Conservation (phyloP, 2,113 vertebrate genomes). For the Triplophysa tibetana region DNA sequence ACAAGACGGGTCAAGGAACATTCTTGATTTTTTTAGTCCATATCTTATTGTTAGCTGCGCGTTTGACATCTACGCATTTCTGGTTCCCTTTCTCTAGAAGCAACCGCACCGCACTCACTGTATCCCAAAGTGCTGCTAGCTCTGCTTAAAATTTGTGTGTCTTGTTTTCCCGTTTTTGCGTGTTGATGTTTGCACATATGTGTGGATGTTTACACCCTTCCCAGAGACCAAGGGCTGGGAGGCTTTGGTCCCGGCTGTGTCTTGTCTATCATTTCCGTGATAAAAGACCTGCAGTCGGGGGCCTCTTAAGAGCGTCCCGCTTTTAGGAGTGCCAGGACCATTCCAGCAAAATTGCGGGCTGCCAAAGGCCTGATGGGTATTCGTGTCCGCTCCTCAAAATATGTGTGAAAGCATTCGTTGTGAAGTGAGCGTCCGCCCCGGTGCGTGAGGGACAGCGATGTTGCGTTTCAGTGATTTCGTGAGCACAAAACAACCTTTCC, state of each 20-base stretch:
- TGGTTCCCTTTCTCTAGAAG: neutral
- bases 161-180: slow-evolving; percentile 41
- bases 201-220: slow-evolving; percentile 48
- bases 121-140: slow-evolving; percentile 9
- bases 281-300: slow-evolving; percentile 75
- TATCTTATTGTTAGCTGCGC: neutral
- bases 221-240: slow-evolving; percentile 59
- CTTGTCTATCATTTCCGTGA: slow-evolving; percentile 76
- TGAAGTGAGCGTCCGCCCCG: slow-evolving; percentile 24
- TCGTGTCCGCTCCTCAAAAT: slow-evolving; percentile 62
- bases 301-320: slow-evolving; percentile 68
- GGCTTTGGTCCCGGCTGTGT: slow-evolving; percentile 66
- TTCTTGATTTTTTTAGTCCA: neutral
- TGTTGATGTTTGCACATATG: slow-evolving; percentile 36
- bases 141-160: neutral
- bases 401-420: slow-evolving; percentile 25
- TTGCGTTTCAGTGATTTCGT: neutral
- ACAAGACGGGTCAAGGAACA: neutral
- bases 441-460: neutral
- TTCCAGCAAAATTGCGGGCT: slow-evolving; percentile 76
- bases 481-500: slow-evolving; percentile 4
- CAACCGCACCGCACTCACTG: neutral
- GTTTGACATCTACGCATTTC: slow-evolving; percentile 23
- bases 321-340: slow-evolving; percentile 65
- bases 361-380: slow-evolving; percentile 73